phyloP scores from a whole-genome alignment of 2,888 invertebrate species.

The Catocala sponsa region DNA sequence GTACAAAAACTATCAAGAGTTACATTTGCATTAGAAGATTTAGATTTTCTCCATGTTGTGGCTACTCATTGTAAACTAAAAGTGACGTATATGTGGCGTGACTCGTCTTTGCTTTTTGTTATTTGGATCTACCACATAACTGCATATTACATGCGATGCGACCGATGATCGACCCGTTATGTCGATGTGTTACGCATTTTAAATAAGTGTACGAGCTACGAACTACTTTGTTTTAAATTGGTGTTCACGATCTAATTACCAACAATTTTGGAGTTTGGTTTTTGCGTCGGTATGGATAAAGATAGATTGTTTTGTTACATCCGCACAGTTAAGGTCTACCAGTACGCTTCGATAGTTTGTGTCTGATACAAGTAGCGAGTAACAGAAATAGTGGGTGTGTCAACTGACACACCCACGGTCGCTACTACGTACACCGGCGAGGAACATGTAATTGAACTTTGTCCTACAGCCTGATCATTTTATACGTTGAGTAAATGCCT shows the following conservation, averaged over 20 bases:
- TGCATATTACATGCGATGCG: slow-evolving; percentile 30
- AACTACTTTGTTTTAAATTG: slow-evolving; percentile 20
- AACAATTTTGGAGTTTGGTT: slow-evolving; percentile 6
- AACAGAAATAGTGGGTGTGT: slow-evolving; percentile 18
- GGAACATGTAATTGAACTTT: not conserved
- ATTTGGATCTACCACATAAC: slow-evolving; percentile 20
- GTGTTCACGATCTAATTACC: slow-evolving; percentile 24
- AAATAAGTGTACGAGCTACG: slow-evolving; percentile 23
- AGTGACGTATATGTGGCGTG: slow-evolving; percentile 14
- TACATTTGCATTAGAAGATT: too few species aligned
- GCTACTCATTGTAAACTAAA: slow-evolving; percentile 17
- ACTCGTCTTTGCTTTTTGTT: slow-evolving; percentile 1
- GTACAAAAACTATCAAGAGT: too few species aligned
- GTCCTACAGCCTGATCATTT: not conserved
- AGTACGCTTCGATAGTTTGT: slow-evolving; percentile 9
- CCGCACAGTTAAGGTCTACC: slow-evolving; percentile 12
- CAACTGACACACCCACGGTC: slow-evolving; percentile 28
- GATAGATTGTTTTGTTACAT: slow-evolving; percentile 10
- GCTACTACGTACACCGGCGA: too few species aligned
- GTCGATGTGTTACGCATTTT: slow-evolving; percentile 41
- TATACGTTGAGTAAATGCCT: not conserved
- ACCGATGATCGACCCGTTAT: slow-evolving; percentile 37
- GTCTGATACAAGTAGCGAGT: not conserved
- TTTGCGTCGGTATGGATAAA: slow-evolving; percentile 1
- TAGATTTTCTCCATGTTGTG: not conserved